Evolutionary conservation across 23 tunicate genomes (phyloP).

Genomic region (Trididemnum miniatum): DNA sequence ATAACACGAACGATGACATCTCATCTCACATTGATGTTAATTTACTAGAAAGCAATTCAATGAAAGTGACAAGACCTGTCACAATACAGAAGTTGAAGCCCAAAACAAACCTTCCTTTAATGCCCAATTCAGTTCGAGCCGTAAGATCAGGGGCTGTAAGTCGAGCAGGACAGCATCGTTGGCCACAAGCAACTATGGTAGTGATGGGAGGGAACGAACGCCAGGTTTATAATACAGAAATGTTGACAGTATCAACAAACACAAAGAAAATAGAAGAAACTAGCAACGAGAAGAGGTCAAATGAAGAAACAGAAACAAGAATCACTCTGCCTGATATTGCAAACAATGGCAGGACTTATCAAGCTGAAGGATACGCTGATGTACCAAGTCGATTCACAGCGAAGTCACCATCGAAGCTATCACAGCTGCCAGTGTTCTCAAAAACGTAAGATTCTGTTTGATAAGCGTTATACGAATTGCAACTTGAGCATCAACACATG

Average conservation of each 20-base stretch:
- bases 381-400: slow-evolving; percentile 38
- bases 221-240: slow-evolving; percentile 43
- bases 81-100: slow-evolving; percentile 48
- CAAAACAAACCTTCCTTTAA: slow-evolving; percentile 49
- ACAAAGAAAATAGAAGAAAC: background rate
- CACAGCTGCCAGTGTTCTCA: slow-evolving; percentile 31
- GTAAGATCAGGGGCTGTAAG: slow-evolving; percentile 52
- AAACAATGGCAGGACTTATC: background rate
- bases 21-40: slow-evolving; percentile 29
- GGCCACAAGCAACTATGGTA: slow-evolving; percentile 69
- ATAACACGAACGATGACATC: background rate
- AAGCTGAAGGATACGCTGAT: background rate
- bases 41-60: slow-evolving; percentile 16
- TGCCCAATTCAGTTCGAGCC: slow-evolving; percentile 21
- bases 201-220: slow-evolving; percentile 55
- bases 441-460: slow-evolving; percentile 6
- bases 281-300: background rate
- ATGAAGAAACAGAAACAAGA: slow-evolving; percentile 2
- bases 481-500: too few relatives aligned
- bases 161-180: slow-evolving; percentile 57
- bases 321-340: slow-evolving; percentile 15
- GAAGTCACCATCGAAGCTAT: slow-evolving; percentile 41
- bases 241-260: slow-evolving; percentile 69
- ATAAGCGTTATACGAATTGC: too few relatives aligned
- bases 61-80: slow-evolving; percentile 17